Evolutionary conservation across 2,888 invertebrate species (phyloP), one percentile per base, ranked within the genome.

Genomic region (Monoplex corrugatus): DNA sequence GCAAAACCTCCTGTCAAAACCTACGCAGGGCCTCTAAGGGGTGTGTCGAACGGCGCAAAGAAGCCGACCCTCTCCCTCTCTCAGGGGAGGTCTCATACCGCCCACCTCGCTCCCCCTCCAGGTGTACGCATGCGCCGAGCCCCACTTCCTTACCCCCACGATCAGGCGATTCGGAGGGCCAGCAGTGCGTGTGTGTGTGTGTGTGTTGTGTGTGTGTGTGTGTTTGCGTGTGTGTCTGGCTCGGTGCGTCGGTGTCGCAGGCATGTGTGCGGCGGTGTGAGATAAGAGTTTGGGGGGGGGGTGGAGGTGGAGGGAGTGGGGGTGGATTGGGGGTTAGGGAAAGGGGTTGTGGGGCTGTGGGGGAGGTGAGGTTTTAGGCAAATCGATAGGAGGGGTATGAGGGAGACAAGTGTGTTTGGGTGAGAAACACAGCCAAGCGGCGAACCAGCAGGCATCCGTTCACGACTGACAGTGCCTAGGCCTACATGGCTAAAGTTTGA

Each of bases 11-110:
- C 16, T 38, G 43, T 80, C 23, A 5, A 28, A 44, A 8, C 80
- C 87, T 32, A 19, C 1, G 43, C 57, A 82, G 87, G 78, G 87
- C 87, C 87, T 63, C 87, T 19, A 63, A 87, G 38, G 63, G 87
- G 87, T 50, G 87, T 87, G 82, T 75, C 87, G 10, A 23, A n/a
- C n/a, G 80, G 10, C 50, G 2, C n/a, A 8, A 28, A 45, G 45
- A 43, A 8, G 38, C 45, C 87, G 32, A 50, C 75, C 40, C 80
- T 82, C 44, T 63, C 16, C 45, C 35, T 32, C 2, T 40, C 80
- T n/a, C 45, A 50, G 45, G 87, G 80, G 87, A 80, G 87, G 50
- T 78, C 78, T 87, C 82, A 35, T 40, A 8, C 45, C 44, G 78
- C 28, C 32, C 57, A 13, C 32, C 57, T 75, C 50, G 35, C 87